These are phyloP conservation scores for Puma concolor DNA, from an alignment of 2,113 vertebrate species.

Conservation along the genomic window DNA sequence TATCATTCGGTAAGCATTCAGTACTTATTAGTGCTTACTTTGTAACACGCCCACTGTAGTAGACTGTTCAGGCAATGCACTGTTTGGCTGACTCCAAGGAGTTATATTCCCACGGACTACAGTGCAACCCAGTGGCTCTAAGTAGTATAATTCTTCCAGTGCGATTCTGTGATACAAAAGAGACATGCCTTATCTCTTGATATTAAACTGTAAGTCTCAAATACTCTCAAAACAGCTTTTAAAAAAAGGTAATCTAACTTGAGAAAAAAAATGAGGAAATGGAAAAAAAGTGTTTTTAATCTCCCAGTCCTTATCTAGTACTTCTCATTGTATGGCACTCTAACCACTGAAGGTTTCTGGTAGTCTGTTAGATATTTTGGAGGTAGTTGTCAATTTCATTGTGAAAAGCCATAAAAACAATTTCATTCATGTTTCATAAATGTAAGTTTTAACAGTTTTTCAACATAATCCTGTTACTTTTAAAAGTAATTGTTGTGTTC, in stretches of 20 bases:
- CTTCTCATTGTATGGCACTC: neutral
- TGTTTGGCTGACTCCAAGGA: neutral
- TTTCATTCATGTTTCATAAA: conserved; percentile 16
- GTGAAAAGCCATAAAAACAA: neutral
- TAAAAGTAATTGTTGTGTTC: neutral
- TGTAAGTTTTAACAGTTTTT: neutral
- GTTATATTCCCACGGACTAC: neutral
- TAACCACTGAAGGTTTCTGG: neutral
- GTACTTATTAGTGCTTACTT: neutral
- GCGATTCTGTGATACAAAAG: neutral
- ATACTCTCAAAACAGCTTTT: neutral
- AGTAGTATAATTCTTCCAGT: conserved; percentile 38
- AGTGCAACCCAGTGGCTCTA: conserved; percentile 44
- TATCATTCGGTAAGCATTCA: neutral
- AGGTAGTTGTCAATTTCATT: conserved; percentile 24
- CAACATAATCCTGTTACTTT: neutral
- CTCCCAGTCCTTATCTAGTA: neutral
- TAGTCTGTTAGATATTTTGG: conserved; percentile 13
- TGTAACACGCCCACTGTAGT: neutral
- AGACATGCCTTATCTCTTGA: neutral
- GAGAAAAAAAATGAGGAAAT: neutral
- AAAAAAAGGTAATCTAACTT: neutral
- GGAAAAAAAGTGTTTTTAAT: neutral
- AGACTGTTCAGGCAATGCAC: neutral
- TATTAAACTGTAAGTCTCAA: neutral